Base-by-base conservation (phyloP, 2,888 invertebrate species). In the Tachina grossa region DNA sequence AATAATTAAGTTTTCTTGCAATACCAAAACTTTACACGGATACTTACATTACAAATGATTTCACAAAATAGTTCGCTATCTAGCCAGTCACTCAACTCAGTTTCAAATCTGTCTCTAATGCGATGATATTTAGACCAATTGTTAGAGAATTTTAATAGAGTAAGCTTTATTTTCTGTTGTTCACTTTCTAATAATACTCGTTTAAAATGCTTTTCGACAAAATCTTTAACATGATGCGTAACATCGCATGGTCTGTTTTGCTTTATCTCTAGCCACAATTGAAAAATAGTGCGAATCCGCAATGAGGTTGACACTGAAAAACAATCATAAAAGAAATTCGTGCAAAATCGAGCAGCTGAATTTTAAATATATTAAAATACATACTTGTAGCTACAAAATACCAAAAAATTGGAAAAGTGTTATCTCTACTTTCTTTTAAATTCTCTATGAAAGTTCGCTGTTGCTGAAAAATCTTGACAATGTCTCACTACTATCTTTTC, bases 21-120 rank as follows among this genome's bases (percentile, higher is more conserved):
- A 31, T 31, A 31, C 31, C 31, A 31, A 31, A 31, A 31, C 31
- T 31, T 31, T 31, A 3, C 31, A 31, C 31, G 31, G 31, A 31
- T 10, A 53, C 16, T 19, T 53, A 53, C 19, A 53, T 16, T 31
- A 47, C 47, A 47, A 47, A 47, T 47, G 47, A 47, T 47, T 47
- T 14, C 31, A 31, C 31, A 31, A 31, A 31, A 31, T 31, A 31
- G 31, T 31, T 31, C 31, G 53, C 19, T 53, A 19, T n/a, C 53
- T 53, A 53, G 16, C 53, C 47, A 47, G 47, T 47, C 47, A 47
- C 47, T 47, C 47, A 47, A 47, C 47, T 53, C 53, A 53, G 16
- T 53, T 53, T 53, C 53, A 53, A 53, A 53, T 53, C 16, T 53
- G 16, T 19, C 19, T 31, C 31, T 31, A 4, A 47, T 11, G 47